Conservation (phyloP, 2,113 vertebrate species). For the Trogon surrucura region DNA sequence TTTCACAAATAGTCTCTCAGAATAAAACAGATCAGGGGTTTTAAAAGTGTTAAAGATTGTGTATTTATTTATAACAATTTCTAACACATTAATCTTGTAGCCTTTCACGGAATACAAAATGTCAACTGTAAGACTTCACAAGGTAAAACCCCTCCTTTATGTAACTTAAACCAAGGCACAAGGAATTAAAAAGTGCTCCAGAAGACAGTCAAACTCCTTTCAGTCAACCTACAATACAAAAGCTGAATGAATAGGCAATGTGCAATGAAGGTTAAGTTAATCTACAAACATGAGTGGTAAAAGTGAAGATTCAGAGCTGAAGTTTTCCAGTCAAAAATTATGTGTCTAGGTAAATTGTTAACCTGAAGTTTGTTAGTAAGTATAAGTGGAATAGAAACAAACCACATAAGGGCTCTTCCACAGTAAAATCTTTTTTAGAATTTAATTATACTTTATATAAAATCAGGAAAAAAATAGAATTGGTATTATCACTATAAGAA, state of each 20-base stretch:
- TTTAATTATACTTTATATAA: neutral
- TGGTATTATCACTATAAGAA: neutral
- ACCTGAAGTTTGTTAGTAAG: neutral
- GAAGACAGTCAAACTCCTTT: neutral
- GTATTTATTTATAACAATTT: neutral
- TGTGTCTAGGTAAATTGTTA: neutral
- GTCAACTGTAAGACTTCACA: neutral
- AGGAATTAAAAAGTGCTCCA: neutral
- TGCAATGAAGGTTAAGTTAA: neutral
- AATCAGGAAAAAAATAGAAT: fast-evolving
- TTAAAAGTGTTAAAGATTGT: neutral
- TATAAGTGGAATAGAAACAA: neutral
- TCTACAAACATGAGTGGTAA: neutral
- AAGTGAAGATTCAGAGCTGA: neutral
- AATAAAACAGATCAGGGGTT: fast-evolving
- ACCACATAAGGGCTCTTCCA: neutral
- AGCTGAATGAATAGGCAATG: neutral
- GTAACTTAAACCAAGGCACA: neutral
- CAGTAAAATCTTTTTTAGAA: neutral
- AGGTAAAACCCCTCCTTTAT: neutral
- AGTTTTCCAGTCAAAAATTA: neutral
- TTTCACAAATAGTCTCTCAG: neutral
- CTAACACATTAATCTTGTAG: neutral
- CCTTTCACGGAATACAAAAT: neutral
- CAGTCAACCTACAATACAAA: neutral